A percentile compares a stretch with the other conserved stretches of the same genome.
Conservation (phyloP, 2,888 invertebrate genomes). For the Thera britannica region DNA sequence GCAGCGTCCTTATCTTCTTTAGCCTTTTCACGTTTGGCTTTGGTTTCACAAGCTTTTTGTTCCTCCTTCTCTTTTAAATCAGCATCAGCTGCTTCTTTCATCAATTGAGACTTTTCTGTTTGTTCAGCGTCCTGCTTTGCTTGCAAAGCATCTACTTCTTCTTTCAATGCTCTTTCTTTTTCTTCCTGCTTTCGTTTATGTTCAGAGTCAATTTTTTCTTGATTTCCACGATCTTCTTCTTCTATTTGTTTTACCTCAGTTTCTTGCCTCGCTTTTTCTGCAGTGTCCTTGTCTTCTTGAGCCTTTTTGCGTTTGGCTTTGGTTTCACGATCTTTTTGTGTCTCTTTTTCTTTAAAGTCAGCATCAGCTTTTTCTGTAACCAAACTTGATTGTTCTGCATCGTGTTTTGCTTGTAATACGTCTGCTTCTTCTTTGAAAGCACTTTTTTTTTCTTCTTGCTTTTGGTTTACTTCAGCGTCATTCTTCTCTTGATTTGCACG, state of each 20-base stretch:
- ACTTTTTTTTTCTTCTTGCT: neutral
- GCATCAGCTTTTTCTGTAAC: slow-evolving; percentile 16
- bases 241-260: slow-evolving; percentile 28
- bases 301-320: no score
- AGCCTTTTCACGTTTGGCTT: neutral
- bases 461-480: neutral
- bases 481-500: neutral
- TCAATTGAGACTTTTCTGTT: neutral
- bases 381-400: neutral
- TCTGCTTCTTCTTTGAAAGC: slow-evolving; percentile 18
- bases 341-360: slow-evolving; percentile 3
- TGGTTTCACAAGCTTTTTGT: neutral
- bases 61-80: neutral
- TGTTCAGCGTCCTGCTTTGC: slow-evolving; percentile 8
- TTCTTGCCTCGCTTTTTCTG: slow-evolving; percentile 18
- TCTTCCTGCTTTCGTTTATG: slow-evolving; percentile 28
- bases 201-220: slow-evolving; percentile 21
- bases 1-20: slow-evolving; percentile 3
- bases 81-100: neutral
- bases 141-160: slow-evolving; percentile 8
- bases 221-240: slow-evolving; percentile 1
- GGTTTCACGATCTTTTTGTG: neutral
- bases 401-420: slow-evolving; percentile 7
- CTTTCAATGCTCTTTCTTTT: slow-evolving; percentile 1
- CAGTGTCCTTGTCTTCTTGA: slow-evolving; percentile 1